Evolutionary conservation across 2,113 vertebrate genomes (phyloP).

Genomic region (Meles meles): DNA sequence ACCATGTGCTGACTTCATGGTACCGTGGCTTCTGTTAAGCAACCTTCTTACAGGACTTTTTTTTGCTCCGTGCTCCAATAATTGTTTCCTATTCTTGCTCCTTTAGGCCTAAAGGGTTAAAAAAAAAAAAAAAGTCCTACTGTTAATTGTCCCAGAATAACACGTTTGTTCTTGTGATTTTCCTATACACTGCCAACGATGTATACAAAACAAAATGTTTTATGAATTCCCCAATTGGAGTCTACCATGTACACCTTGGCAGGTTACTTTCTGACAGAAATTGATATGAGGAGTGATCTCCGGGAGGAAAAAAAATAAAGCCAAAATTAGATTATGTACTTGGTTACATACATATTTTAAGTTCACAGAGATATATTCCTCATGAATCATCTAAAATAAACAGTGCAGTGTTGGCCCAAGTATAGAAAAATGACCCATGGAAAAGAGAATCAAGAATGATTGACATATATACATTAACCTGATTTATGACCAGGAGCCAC

Average conservation of each 20-base stretch:
- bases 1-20: background rate
- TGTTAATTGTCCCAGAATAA: background rate
- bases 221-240: background rate
- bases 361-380: background rate
- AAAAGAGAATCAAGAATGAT: background rate
- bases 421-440: background rate
- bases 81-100: background rate
- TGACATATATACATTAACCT: background rate
- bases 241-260: too few relatives aligned
- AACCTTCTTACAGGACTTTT: background rate
- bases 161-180: background rate
- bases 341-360: background rate
- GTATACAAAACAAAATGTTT: background rate
- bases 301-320: background rate
- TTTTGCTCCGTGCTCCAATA: background rate
- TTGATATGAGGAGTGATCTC: background rate
- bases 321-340: background rate
- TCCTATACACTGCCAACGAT: background rate
- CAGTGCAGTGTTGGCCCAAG: background rate
- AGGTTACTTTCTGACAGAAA: background rate
- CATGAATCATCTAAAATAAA: background rate
- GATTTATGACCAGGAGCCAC: background rate
- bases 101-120: background rate
- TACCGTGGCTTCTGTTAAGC: background rate
- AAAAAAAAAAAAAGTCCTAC: background rate